These are phyloP conservation scores for Muscidifurax raptorellus DNA, from an alignment of 1,140 invertebrate species.

Conservation along the genomic window DNA sequence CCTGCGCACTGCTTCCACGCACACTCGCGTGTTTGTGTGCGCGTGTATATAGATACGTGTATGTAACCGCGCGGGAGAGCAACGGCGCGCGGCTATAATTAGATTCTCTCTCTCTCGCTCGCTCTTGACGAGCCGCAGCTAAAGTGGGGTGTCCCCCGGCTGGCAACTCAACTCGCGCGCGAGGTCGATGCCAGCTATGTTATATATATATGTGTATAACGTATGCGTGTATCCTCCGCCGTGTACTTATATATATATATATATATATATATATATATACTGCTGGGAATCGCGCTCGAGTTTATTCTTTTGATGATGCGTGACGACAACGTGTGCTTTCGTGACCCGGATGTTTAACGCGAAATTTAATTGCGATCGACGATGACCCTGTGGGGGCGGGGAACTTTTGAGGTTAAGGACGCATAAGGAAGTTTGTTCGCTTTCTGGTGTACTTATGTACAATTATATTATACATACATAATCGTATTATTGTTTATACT, in stretches of 20 bases:
- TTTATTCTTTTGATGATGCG: not conserved
- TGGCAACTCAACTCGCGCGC: not conserved
- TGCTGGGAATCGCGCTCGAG: not conserved
- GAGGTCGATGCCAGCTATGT: not conserved
- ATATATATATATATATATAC: too few species aligned
- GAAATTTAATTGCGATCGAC: not conserved
- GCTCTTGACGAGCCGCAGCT: constrained; percentile 55
- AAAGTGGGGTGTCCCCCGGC: constrained; percentile 5
- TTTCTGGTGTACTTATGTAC: too few species aligned
- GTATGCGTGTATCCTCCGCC: too few species aligned
- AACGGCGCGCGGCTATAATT: constrained; percentile 61
- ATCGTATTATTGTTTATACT: too few species aligned
- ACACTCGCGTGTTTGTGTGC: too few species aligned
- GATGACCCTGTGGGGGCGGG: not conserved
- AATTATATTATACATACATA: too few species aligned
- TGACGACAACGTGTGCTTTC: not conserved
- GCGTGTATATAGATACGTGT: not conserved
- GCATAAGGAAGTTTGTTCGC: not conserved
- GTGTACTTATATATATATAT: too few species aligned
- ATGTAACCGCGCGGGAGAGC: not conserved
- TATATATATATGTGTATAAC: not conserved
- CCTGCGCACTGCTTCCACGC: constrained; percentile 35
- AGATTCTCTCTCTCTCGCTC: constrained; percentile 57
- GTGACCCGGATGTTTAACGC: not conserved
- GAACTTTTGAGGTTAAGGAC: not conserved